Base-by-base conservation (phyloP, 2,797 vertebrate genomes). In the Melanotaenia pygmaea region DNA sequence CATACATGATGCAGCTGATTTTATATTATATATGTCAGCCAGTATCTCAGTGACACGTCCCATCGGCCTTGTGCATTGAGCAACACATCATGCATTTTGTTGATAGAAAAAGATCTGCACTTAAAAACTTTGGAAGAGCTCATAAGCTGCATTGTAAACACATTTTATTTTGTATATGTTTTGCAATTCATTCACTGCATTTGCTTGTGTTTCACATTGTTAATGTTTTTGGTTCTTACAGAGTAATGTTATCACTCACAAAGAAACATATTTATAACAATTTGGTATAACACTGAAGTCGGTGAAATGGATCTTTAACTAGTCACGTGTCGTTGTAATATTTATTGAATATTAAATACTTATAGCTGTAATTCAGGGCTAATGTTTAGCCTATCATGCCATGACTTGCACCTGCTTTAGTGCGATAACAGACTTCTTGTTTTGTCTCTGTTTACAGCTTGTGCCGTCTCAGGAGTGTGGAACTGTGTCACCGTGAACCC, bases 401-500 rank as follows among this genome's bases (percentile, higher is more conserved):
- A 8, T 22, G 0, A 35, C 50, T 13, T 40, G 7, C 8, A 13
- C 24, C 3, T 67, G 18, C 32, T 9, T 40, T 12, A 5, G 45
- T 28, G 28, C 64, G 45, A 60, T 67, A 64, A 51, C 24, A 12
- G 0, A 8, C 5, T 1, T 18, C 40, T 34, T 60, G 1, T 3
- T 70, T 35, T 80, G 59, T 67, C 2, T 72, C n/a, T 51, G 30
- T 30, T 53, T 64, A 22, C 82, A 99, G 98, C 97, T 1, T 99
- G 98, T 78, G 97, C 97, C 28, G 68, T 96, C 1, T 88, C 96
- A 0, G 98, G 98, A 73, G 92, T 99, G 74, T 99, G 97, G 96
- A 99, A 93, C 90, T 99, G 98, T 13, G 88, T 99, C 86, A 99
- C 97, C 18, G 92, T 99, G 86, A 95, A 98, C 89, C 98, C 98